phyloP scores from a whole-genome alignment of 2,113 vertebrate species.

The Phainopepla nitens region DNA sequence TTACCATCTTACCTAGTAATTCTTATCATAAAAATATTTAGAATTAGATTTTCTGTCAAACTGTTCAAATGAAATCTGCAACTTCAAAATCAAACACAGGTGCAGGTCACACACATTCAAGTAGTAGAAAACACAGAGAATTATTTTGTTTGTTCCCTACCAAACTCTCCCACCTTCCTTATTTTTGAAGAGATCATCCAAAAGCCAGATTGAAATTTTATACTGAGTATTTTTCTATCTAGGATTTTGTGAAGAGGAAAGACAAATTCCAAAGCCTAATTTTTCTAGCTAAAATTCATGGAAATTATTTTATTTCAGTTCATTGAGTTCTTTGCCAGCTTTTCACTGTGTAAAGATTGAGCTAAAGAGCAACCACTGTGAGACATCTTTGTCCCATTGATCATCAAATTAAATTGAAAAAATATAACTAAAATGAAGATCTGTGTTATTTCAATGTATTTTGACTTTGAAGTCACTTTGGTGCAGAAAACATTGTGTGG shows the following conservation, averaged over 20 bases:
- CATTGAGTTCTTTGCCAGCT: not conserved
- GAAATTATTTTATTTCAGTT: not conserved
- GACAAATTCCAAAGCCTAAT: not conserved
- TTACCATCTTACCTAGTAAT: not conserved
- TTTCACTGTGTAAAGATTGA: not conserved
- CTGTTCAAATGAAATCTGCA: not conserved
- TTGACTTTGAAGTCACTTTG: not conserved
- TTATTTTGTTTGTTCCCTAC: rapidly evolving
- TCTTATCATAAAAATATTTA: not conserved
- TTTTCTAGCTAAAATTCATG: not conserved
- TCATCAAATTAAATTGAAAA: not conserved
- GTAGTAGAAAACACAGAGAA: not conserved
- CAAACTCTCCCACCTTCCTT: not conserved
- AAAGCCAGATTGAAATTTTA: not conserved
- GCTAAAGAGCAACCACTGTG: not conserved
- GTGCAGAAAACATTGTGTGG: rapidly evolving
- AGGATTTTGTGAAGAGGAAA: not conserved
- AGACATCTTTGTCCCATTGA: not conserved
- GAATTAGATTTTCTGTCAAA: not conserved
- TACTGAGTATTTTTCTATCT: not conserved
- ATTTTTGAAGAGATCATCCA: not conserved
- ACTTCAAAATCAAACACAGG: not conserved
- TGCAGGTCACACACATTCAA: not conserved
- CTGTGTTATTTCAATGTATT: not conserved
- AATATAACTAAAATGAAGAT: not conserved